Evolutionary conservation across 2,113 vertebrate species (phyloP), one percentile per base, ranked within the genome.

Genomic region (Dicaeum eximium): DNA sequence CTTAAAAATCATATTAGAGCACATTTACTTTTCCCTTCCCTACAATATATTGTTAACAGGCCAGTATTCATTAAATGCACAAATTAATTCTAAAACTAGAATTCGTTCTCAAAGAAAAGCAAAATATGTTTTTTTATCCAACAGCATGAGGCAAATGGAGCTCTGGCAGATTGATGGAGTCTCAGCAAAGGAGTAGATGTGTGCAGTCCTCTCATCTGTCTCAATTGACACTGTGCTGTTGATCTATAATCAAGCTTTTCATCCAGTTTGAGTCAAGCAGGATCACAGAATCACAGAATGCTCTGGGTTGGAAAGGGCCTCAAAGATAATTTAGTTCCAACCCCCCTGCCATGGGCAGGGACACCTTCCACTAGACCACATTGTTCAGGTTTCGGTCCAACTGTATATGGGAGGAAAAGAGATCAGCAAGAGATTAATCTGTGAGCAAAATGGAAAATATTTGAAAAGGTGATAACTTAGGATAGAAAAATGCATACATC

Each of bases 301-400:
- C 7, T 48, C 66, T 50, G 42, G 6, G 9, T 23, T 62, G 22
- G 7, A 72, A 88, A 31, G 35, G 14, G 10, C 6, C 9, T 42
- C 8, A 42, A 56, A 57, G 14, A 57, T 7, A 27, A 15, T 50
- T 50, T 64, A 35, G 11, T 31, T 18, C 30, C 10, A 64, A 10
- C 0, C 1, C 4, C 10, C 2, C 17, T 27, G 17, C 14, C 4
- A 1, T 10, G 25, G 25, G 4, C 42, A 48, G 31, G 21, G 13
- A 15, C 21, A 48, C 7, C 25, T 48, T 64, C 27, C 31, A 28
- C 10, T 16, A 37, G 15, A 37, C 22, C 10, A 37, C 3, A 4
- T 22, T 57, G 10, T 17, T 42, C 4, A 12, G 9, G 4, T 42
- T 54, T 48, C 67, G 0, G 2, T 35, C 12, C 51, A 51, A 1